Evolutionary conservation across 2,888 invertebrate species (phyloP).

Genomic region (Heliconius ethilla): DNA sequence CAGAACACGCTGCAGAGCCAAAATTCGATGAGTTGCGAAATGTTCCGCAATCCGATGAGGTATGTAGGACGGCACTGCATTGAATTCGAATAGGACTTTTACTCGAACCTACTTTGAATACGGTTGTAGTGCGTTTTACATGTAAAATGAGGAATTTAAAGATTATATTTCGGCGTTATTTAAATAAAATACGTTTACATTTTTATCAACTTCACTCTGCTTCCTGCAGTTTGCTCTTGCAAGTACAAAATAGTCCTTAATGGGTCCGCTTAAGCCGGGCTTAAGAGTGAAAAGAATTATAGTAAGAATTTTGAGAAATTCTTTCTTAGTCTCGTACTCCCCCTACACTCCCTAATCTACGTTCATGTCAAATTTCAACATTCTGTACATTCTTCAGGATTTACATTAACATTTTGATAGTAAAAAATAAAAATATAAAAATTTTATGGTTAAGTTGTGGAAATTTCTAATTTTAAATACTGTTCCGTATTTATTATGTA

Average conservation of each 20-base stretch:
- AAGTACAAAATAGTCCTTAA: no score
- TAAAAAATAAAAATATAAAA: background rate
- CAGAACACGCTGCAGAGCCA: conserved; percentile 11
- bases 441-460: background rate
- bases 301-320: background rate
- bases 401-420: background rate
- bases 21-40: conserved; percentile 34
- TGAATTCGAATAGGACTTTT: conserved; percentile 35
- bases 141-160: background rate
- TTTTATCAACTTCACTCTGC: no score
- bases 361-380: background rate
- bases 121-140: background rate
- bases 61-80: conserved; percentile 29
- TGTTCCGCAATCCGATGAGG: conserved; percentile 30
- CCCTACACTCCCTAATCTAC: no score
- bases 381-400: no score
- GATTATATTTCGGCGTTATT: no score
- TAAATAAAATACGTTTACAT: no score
- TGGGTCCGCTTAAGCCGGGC: no score
- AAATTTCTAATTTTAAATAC: background rate
- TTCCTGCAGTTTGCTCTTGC: no score
- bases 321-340: background rate
- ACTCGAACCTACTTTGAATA: conserved; percentile 19
- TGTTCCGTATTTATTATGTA: conserved; percentile 1
- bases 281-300: no score